Evolutionary conservation across 1,140 invertebrate species (phyloP).

Genomic region (Drosophila ficusphila): DNA sequence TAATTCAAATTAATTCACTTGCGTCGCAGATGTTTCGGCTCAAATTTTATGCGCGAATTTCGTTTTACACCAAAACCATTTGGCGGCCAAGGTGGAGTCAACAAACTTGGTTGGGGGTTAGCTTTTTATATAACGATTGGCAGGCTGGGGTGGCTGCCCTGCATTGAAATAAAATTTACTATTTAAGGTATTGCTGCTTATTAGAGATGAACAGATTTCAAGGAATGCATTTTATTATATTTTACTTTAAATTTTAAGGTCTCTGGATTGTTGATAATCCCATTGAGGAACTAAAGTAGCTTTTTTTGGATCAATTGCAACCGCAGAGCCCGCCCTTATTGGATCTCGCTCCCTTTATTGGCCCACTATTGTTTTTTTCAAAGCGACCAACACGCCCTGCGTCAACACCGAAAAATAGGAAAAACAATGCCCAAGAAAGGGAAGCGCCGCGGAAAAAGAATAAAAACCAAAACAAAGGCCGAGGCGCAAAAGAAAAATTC

Average conservation of each 20-base stretch:
- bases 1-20: conserved; percentile 82
- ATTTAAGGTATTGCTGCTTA: neutral
- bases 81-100: conserved; percentile 50
- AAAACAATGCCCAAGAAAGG: conserved; percentile 23
- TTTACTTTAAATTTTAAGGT: no score
- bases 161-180: neutral
- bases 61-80: conserved; percentile 73
- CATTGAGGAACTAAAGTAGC: neutral
- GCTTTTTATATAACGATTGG: neutral
- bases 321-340: neutral
- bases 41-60: conserved; percentile 80
- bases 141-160: neutral
- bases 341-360: conserved; percentile 4
- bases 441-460: conserved; percentile 20
- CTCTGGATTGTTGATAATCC: neutral
- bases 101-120: neutral
- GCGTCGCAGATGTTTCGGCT: conserved; percentile 80
- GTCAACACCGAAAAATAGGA: conserved; percentile 25
- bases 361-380: conserved; percentile 50
- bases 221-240: no score
- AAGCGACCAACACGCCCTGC: conserved; percentile 53
- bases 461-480: conserved; percentile 30
- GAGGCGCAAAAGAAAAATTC: conserved; percentile 21
- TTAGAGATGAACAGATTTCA: no score
- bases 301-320: neutral